These are phyloP conservation scores for Elgonia sp. DNA, from an alignment of 2,888 invertebrate species.

Conservation along the genomic window DNA sequence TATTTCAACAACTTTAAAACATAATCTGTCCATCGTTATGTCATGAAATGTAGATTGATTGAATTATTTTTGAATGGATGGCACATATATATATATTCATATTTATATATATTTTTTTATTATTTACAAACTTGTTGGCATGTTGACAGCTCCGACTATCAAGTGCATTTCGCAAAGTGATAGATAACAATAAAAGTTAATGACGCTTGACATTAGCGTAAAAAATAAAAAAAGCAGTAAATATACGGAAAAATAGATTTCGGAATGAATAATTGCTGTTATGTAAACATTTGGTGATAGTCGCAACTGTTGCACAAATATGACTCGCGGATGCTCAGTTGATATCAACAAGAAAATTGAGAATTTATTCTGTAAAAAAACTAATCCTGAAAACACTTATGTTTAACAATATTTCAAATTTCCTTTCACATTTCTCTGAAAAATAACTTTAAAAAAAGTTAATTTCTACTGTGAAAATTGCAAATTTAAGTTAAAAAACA, in stretches of 20 bases:
- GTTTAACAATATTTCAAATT: slow-evolving; percentile 33
- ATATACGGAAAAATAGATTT: background rate
- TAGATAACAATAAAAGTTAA: slow-evolving; percentile 6
- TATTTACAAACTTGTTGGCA: slow-evolving; percentile 62
- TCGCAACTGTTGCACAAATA: slow-evolving; percentile 52
- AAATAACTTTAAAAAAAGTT: no score
- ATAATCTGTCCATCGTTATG: slow-evolving; percentile 59
- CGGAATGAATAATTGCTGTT: background rate
- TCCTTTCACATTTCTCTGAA: background rate
- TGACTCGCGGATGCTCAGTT: slow-evolving; percentile 7
- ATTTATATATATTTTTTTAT: slow-evolving; percentile 48
- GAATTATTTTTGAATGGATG: slow-evolving; percentile 64
- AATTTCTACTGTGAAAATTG: no score
- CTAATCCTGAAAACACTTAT: slow-evolving; percentile 3
- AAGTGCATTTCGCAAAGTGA: slow-evolving; percentile 12
- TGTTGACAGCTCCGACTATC: slow-evolving; percentile 61
- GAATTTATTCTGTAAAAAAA: slow-evolving; percentile 25
- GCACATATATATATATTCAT: slow-evolving; percentile 62
- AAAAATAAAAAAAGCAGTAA: background rate
- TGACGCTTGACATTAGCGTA: background rate
- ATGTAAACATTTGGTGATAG: slow-evolving; percentile 38
- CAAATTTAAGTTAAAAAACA: no score
- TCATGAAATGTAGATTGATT: slow-evolving; percentile 61
- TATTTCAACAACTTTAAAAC: slow-evolving; percentile 70
- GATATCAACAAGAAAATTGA: slow-evolving; percentile 38